Evolutionary conservation across 2,888 invertebrate species (phyloP).

Genomic region (Omphaloscelis lunosa): DNA sequence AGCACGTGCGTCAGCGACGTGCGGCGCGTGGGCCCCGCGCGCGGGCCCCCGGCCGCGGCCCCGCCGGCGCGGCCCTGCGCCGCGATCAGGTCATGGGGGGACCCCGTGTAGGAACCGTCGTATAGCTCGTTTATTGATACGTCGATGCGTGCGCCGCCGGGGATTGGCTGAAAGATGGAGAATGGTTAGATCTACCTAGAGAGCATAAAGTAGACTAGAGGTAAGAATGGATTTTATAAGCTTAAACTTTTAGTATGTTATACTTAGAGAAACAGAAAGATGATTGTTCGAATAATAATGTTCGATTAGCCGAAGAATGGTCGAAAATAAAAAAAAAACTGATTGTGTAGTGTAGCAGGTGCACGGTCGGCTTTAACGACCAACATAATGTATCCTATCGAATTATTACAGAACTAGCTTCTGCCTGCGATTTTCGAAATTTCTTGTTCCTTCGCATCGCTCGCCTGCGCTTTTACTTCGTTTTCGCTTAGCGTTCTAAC

Average conservation of each 20-base stretch:
- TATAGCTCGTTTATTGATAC: slow-evolving; percentile 98
- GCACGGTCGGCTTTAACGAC: too few species aligned
- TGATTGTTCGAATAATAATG: too few species aligned
- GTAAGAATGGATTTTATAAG: background rate
- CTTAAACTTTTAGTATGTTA: background rate
- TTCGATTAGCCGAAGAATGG: too few species aligned
- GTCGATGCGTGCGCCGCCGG: slow-evolving; percentile 96
- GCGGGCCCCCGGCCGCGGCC: slow-evolving; percentile 89
- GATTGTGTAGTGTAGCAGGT: too few species aligned
- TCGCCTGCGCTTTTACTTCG: too few species aligned
- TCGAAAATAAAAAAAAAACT: too few species aligned
- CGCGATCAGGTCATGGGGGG: slow-evolving; percentile 96
- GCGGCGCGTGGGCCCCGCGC: slow-evolving; percentile 94
- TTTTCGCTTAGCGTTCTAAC: too few species aligned
- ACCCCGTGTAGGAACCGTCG: slow-evolving; percentile 98
- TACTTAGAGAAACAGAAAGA: background rate
- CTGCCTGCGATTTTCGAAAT: too few species aligned
- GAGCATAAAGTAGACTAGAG: background rate
- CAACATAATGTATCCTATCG: too few species aligned
- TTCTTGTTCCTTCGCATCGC: too few species aligned
- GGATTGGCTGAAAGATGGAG: slow-evolving; percentile 90
- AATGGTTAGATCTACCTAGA: background rate
- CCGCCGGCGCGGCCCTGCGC: slow-evolving; percentile 92
- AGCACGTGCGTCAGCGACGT: slow-evolving; percentile 95
- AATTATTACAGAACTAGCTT: too few species aligned